Evolutionary conservation across 2,797 vertebrate genomes (phyloP).

Genomic region (Acanthornis magna): DNA sequence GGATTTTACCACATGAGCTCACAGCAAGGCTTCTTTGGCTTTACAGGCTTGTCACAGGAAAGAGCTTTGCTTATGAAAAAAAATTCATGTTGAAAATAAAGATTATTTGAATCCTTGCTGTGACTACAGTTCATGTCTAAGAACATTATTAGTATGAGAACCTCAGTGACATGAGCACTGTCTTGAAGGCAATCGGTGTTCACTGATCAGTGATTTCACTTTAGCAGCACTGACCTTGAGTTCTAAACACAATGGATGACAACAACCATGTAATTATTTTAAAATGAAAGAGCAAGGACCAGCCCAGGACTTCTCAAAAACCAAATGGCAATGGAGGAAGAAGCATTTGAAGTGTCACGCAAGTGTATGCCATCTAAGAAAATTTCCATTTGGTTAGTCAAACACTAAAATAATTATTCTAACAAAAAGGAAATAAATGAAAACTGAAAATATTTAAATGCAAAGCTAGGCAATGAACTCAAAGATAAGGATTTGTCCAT

Average conservation of each 20-base stretch:
- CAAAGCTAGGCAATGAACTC: not conserved
- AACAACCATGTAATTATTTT: not conserved
- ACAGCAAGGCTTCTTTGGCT: not conserved
- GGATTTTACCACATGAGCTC: rapidly evolving
- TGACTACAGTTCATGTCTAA: not conserved
- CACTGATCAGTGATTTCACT: not conserved
- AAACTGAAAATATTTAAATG: not conserved
- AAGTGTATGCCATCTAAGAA: not conserved
- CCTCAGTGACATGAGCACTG: not conserved
- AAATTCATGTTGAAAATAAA: not conserved
- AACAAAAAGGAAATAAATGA: not conserved
- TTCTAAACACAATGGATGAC: not conserved
- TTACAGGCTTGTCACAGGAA: not conserved
- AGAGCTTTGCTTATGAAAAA: not conserved
- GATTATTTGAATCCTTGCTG: not conserved
- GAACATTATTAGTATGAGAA: not conserved
- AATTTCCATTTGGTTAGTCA: not conserved
- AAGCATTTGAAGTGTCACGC: not conserved
- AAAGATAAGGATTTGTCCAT: not conserved
- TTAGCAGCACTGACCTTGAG: not conserved
- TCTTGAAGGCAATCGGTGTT: not conserved
- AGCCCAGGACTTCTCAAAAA: not conserved
- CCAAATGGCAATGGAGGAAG: not conserved
- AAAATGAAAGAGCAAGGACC: not conserved
- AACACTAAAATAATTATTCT: not conserved